These are phyloP conservation scores for Pteropus alecto DNA, from an alignment of 2,113 vertebrate species.

Conservation along the genomic window DNA sequence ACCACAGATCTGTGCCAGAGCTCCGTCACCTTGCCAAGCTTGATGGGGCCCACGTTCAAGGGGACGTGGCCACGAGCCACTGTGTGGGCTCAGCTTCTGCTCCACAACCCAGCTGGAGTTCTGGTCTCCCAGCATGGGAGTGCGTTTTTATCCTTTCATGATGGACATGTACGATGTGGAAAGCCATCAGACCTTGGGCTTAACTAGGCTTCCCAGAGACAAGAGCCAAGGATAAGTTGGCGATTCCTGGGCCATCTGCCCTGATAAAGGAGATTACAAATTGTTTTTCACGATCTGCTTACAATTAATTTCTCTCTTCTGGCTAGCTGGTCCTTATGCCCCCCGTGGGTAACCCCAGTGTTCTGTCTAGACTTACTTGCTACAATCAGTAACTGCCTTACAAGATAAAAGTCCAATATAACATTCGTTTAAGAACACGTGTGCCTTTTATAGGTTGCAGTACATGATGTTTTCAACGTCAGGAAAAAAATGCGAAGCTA, in stretches of 20 bases:
- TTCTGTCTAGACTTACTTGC: background rate
- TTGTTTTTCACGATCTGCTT: background rate
- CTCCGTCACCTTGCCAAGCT: background rate
- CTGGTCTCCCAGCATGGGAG: background rate
- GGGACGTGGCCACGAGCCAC: background rate
- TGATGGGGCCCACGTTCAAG: accelerated
- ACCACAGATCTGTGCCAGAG: background rate
- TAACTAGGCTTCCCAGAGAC: background rate
- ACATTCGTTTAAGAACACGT: slow-evolving; percentile 17
- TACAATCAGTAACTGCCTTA: background rate
- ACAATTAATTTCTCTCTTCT: background rate
- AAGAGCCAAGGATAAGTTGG: background rate
- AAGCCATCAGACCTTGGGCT: background rate
- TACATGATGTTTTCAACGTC: background rate
- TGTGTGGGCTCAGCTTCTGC: no score
- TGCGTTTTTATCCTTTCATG: background rate
- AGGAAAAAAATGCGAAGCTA: slow-evolving; percentile 29
- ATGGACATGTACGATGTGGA: background rate
- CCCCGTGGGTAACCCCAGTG: background rate
- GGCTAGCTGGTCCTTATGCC: background rate
- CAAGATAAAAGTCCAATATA: slow-evolving; percentile 18
- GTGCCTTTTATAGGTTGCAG: background rate
- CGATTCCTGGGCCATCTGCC: background rate
- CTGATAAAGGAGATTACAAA: background rate
- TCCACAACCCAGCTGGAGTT: background rate